Base-by-base conservation (phyloP, 1,140 invertebrate species). In the Tetragonula clypearis region DNA sequence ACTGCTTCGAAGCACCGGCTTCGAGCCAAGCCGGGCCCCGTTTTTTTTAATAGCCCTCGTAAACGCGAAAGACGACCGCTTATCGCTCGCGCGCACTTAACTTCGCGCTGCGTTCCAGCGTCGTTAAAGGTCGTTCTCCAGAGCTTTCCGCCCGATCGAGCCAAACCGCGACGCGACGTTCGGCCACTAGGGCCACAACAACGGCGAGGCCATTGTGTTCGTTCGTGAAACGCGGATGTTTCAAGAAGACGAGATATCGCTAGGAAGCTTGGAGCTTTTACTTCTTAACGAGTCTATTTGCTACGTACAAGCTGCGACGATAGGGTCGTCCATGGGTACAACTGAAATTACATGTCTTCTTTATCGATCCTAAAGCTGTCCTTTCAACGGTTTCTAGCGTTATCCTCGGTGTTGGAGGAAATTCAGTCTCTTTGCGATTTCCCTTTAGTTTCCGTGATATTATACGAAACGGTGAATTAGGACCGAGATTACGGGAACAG, bases 21-120 rank as follows among this genome's bases (percentile, higher is more conserved):
- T 76, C 79, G 41, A 56, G 30, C 30, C 85, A 56, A 41, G 26
- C 26, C 19, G 23, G 23, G 26, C 5, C 4, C 19, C 19, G n/a
- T 41, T 77, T 85, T 83, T 65, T 81, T 82, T 65, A 69, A 85
- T 58, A 49, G 56, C 85, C 55, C 58, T 88, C 79, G 68, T 81
- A 87, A 85, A 85, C 66, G 73, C 73, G 69, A 81, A 74, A 74
- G 26, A 55, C 49, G 23, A 23, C 15, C 80, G 65, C 76, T 84
- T 84, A 84, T 84, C 82, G 76, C 21, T 19, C 56, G 49, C 26
- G 23, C 14, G 80, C 55, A 78, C 65, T 68, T 81, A 80, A 85
- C 77, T 72, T 66, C 77, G 82, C 68, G 49, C 49, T 30, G 21
- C n/a, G 60, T 80, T 78, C 60, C 30, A 78, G 35, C 60, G 65